Evolutionary conservation across 2,113 vertebrate species (phyloP).

Genomic region (Macrotus californicus): DNA sequence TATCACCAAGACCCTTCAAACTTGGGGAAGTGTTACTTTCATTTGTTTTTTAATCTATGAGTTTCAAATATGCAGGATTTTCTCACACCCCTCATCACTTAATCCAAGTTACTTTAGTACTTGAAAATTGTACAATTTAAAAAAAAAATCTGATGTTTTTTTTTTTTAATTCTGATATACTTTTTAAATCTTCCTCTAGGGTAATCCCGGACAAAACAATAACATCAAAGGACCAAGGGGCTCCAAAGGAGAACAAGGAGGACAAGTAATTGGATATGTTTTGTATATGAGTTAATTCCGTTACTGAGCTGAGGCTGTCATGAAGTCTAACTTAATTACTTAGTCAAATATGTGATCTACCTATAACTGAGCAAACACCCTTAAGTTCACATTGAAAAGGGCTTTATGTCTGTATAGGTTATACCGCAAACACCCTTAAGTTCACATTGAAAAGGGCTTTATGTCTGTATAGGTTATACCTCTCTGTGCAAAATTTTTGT

Average conservation of each 20-base stretch:
- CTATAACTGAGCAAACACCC: not conserved
- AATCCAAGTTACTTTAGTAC: not conserved
- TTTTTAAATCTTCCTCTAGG: conserved; percentile 58
- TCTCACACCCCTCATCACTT: not conserved
- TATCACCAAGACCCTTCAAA: not conserved
- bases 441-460: not conserved
- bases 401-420: not conserved
- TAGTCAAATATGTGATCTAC: not conserved
- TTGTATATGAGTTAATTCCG: not conserved
- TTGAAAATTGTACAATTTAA: not conserved
- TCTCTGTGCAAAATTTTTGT: not conserved
- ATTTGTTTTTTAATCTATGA: not conserved
- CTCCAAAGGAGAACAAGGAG: conserved; percentile 56
- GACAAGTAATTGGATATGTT: conserved; percentile 53
- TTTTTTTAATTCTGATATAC: conserved; percentile 1
- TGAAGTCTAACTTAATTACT: not conserved
- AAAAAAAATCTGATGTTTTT: not conserved
- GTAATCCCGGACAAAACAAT: conserved; percentile 54
- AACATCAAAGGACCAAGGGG: conserved; percentile 58
- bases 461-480: not conserved
- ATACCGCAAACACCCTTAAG: no score
- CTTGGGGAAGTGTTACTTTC: not conserved
- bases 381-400: not conserved
- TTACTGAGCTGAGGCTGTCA: not conserved
- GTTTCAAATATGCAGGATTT: not conserved